These are phyloP conservation scores for Chaenogobius annularis DNA, from an alignment of 2,113 vertebrate species.

Conservation along the genomic window DNA sequence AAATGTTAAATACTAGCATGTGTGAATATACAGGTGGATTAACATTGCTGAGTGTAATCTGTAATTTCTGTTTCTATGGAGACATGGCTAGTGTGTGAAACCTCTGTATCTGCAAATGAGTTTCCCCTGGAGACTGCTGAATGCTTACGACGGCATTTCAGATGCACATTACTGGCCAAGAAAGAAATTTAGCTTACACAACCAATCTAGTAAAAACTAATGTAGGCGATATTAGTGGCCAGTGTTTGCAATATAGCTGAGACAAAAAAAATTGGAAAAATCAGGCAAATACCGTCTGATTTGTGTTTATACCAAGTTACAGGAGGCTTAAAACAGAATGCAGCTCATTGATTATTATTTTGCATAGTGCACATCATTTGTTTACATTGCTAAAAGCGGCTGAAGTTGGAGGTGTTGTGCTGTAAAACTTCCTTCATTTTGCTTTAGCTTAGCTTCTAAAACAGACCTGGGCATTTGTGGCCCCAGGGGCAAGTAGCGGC, in stretches of 20 bases:
- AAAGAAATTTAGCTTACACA: too few species aligned
- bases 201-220: too few species aligned
- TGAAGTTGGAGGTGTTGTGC: neutral
- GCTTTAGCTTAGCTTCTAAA: slow-evolving; percentile 1
- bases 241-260: too few species aligned
- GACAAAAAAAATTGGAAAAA: too few species aligned
- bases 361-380: neutral
- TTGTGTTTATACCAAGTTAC: too few species aligned
- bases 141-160: neutral
- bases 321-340: too few species aligned
- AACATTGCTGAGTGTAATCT: neutral
- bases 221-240: too few species aligned
- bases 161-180: too few species aligned
- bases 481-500: too few species aligned
- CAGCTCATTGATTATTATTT: neutral
- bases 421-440: slow-evolving; percentile 6
- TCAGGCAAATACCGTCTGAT: too few species aligned
- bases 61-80: neutral
- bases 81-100: neutral
- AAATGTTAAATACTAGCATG: neutral
- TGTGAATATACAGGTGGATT: neutral
- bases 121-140: neutral
- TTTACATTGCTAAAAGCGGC: neutral
- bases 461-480: too few species aligned
- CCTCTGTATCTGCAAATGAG: neutral